Evolutionary conservation across 2,888 invertebrate species (phyloP).

Genomic region (Morpho helenor): DNA sequence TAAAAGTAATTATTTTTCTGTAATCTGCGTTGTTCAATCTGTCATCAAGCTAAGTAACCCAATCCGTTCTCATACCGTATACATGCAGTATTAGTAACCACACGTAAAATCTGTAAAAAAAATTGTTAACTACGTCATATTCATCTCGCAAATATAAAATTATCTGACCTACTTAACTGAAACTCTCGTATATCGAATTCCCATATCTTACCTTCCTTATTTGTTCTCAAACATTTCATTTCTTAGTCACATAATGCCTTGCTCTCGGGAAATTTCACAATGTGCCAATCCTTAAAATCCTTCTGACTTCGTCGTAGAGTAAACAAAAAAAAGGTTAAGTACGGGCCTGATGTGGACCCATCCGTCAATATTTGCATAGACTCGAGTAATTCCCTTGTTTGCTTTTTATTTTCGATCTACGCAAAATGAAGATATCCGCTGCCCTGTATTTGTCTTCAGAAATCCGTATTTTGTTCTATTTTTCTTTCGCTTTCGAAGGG

Average conservation of each 20-base stretch:
- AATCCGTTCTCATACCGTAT: too few relatives aligned
- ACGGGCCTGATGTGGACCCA: constrained; percentile 33
- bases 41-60: too few relatives aligned
- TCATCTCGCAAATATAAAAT: too few relatives aligned
- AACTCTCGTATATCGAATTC: too few relatives aligned
- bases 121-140: too few relatives aligned
- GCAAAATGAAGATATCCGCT: constrained; percentile 26
- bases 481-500: background rate
- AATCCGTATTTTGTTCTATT: background rate
- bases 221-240: constrained; percentile 6
- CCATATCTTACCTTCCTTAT: background rate
- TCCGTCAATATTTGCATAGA: constrained; percentile 52
- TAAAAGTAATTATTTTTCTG: too few relatives aligned
- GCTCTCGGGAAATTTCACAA: constrained; percentile 12
- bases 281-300: constrained; percentile 28
- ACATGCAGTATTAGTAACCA: too few relatives aligned
- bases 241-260: constrained; percentile 8
- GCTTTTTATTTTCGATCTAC: constrained; percentile 38
- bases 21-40: too few relatives aligned
- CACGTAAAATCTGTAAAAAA: too few relatives aligned
- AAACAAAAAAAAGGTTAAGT: constrained; percentile 41
- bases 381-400: constrained; percentile 47
- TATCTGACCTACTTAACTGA: too few relatives aligned
- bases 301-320: constrained; percentile 29
- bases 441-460: constrained; percentile 4